Conservation (phyloP, 2,113 vertebrate species). For the Noturus placidus region DNA sequence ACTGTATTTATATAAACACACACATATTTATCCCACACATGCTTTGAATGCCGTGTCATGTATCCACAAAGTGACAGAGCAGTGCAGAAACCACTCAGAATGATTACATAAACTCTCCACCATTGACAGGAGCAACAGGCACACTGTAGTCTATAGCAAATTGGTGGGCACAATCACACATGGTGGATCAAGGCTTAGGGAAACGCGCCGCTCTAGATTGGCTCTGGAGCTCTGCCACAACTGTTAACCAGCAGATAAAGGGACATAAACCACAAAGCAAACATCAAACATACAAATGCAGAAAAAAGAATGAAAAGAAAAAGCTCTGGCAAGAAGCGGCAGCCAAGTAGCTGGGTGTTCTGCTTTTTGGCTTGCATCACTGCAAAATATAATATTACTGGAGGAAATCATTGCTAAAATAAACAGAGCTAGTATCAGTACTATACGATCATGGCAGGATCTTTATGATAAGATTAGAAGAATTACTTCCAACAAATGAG, state of each 20-base stretch:
- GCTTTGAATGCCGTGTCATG: too few relatives aligned
- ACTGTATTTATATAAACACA: too few relatives aligned
- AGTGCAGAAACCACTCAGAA: too few relatives aligned
- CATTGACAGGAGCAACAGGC: background rate
- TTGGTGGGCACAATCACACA: background rate
- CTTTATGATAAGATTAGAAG: background rate
- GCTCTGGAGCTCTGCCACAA: background rate
- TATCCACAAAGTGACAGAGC: too few relatives aligned
- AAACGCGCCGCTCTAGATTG: background rate
- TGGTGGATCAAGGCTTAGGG: background rate
- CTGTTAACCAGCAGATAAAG: background rate
- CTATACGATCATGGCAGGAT: background rate
- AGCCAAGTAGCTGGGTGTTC: background rate
- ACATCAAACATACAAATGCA: background rate
- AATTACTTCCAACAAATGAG: background rate
- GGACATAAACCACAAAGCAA: background rate
- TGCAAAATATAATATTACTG: background rate
- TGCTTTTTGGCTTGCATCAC: background rate
- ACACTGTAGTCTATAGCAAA: background rate
- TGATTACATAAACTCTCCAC: too few relatives aligned
- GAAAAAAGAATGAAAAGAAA: background rate
- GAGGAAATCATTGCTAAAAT: too few relatives aligned
- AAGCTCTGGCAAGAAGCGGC: background rate
- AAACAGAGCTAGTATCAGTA: background rate
- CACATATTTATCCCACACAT: too few relatives aligned